Conservation (phyloP, 2,113 vertebrate species). For the Mesoclemmys tuberculata region DNA sequence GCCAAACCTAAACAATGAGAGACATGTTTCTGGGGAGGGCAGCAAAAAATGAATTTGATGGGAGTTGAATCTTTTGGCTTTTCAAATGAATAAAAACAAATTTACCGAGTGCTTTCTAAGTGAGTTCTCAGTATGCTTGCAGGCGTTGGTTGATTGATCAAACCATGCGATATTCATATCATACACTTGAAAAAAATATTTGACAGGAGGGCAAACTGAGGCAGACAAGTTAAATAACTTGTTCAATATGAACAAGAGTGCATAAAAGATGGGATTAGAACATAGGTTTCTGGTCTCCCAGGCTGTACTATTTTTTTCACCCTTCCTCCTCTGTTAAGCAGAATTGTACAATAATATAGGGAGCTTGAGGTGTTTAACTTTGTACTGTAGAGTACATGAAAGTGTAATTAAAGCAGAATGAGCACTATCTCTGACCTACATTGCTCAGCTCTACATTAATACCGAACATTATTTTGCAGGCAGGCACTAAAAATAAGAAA, state of each 20-base stretch:
- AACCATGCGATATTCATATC: neutral
- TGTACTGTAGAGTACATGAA: neutral
- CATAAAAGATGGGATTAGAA: neutral
- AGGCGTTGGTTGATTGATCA: neutral
- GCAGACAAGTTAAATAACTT: neutral
- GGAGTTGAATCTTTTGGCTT: neutral
- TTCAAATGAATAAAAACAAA: neutral
- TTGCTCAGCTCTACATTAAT: neutral
- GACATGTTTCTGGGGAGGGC: neutral
- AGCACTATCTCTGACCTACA: neutral
- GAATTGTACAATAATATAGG: neutral
- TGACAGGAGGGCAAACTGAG: neutral
- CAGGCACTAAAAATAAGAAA: neutral
- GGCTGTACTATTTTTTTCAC: neutral
- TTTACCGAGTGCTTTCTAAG: neutral
- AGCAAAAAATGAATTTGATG: neutral
- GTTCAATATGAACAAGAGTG: neutral
- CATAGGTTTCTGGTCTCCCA: neutral
- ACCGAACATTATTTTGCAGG: neutral
- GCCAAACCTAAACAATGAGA: neutral
- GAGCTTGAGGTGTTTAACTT: neutral
- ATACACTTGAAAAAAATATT: neutral
- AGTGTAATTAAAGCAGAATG: neutral
- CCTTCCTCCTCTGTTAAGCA: neutral
- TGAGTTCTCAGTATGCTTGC: neutral